phyloP scores from a whole-genome alignment of 2,113 vertebrate species.

The Gallinago paraguaiae region DNA sequence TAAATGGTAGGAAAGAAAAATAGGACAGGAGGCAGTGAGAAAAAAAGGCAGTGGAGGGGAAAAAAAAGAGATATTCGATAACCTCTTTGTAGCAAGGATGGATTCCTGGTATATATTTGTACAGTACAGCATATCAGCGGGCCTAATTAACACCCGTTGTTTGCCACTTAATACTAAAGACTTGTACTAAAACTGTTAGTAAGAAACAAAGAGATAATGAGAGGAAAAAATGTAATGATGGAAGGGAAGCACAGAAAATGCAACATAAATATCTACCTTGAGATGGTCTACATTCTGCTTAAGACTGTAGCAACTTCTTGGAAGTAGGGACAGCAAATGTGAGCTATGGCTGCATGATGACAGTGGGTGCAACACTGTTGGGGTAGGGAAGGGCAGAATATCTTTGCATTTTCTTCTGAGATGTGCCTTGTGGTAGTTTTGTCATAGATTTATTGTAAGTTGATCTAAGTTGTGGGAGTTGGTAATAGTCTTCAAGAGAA shows the following conservation, averaged over 20 bases:
- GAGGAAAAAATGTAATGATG: not conserved
- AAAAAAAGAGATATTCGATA: not conserved
- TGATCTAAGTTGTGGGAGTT: not conserved
- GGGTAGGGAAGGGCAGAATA: not conserved
- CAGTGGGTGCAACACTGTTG: not conserved
- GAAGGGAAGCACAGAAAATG: not conserved
- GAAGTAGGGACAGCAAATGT: not conserved
- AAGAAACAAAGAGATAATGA: not conserved
- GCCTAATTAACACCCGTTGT: not conserved
- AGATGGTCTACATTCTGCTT: not conserved
- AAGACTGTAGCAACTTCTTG: not conserved
- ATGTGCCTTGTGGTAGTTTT: not conserved
- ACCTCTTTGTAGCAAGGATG: not conserved
- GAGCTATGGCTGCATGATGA: not conserved
- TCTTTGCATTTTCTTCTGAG: not conserved
- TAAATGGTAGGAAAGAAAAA: constrained; percentile 15
- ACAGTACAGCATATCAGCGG: not conserved
- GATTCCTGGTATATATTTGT: not conserved
- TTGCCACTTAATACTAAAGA: not conserved
- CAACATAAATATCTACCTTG: not conserved
- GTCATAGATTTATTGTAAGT: not conserved
- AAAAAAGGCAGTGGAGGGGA: not conserved
- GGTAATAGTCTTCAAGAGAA: not conserved
- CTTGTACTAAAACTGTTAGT: not conserved
- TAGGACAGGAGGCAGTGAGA: not conserved